Evolutionary conservation across 2,888 invertebrate genomes (phyloP).

Genomic region (Mylabris sibirica): DNA sequence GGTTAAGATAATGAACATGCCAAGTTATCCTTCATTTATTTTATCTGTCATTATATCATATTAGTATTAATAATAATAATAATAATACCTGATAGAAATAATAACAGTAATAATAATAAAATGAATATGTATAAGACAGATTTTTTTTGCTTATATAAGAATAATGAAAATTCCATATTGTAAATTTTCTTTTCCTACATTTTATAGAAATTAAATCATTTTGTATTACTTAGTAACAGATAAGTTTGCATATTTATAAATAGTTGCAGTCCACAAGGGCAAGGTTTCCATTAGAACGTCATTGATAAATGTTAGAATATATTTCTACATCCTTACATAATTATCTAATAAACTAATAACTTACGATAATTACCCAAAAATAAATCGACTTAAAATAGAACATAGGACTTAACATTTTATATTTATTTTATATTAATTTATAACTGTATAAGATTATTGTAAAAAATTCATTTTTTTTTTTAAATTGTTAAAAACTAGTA

Average conservation of each 20-base stretch:
- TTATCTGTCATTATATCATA: neutral
- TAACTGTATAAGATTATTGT: no score
- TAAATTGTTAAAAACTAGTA: no score
- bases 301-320: neutral
- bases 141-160: neutral
- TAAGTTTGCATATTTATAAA: neutral
- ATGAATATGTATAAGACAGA: neutral
- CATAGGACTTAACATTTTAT: no score
- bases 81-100: neutral
- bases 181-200: neutral
- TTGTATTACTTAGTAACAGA: constrained; percentile 6
- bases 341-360: neutral
- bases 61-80: neutral
- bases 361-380: no score
- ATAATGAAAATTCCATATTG: neutral
- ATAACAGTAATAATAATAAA: neutral
- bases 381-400: no score
- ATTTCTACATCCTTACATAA: neutral
- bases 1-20: neutral
- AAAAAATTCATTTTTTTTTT: no score
- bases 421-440: neutral
- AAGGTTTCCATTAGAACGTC: neutral
- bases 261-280: constrained; percentile 5
- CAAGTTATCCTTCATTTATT: neutral
- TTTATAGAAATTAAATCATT: neutral